Percentiles rank a stretch among this genome's conserved stretches.
phyloP scores from a whole-genome alignment of 2,113 vertebrate species.

The Sarotherodon lohbergeri region DNA sequence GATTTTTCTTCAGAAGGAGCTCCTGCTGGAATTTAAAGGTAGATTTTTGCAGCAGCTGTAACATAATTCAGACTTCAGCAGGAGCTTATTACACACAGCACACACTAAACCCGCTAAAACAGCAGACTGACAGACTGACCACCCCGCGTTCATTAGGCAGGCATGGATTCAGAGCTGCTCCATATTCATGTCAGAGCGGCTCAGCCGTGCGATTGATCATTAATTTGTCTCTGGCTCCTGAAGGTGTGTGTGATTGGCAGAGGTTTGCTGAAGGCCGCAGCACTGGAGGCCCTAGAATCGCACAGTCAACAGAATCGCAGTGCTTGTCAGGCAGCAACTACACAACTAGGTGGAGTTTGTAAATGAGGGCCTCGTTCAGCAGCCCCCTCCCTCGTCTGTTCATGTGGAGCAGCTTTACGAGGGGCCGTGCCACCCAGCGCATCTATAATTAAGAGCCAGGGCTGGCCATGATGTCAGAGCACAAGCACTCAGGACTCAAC shows the following conservation, averaged over 20 bases:
- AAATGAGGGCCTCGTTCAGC: not conserved
- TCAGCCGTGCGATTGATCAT: conserved; percentile 21
- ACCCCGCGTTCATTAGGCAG: not conserved
- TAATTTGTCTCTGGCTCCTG: conserved; percentile 7
- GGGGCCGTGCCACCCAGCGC: conserved; percentile 35
- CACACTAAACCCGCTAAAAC: not conserved
- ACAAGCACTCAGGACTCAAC: not conserved
- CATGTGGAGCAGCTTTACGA: conserved; percentile 39
- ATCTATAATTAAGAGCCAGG: conserved; percentile 62
- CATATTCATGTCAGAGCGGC: conserved; percentile 10
- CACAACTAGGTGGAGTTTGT: not conserved
- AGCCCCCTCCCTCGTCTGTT: not conserved
- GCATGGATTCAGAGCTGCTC: conserved; percentile 7
- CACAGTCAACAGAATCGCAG: conserved; percentile 29
- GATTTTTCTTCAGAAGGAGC: not conserved
- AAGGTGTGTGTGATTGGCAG: conserved; percentile 13
- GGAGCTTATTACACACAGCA: not conserved
- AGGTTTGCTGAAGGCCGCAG: not conserved
- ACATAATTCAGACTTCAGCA: not conserved
- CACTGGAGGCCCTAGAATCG: not conserved
- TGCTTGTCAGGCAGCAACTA: not conserved
- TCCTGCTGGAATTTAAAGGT: not conserved
- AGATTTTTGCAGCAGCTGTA: not conserved
- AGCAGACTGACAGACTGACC: not conserved
- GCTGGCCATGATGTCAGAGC: conserved; percentile 44